A percentile compares a stretch with the other conserved stretches of the same genome.
Evolutionary conservation across 1,140 invertebrate genomes (phyloP).

Genomic region (Zophobas morio): DNA sequence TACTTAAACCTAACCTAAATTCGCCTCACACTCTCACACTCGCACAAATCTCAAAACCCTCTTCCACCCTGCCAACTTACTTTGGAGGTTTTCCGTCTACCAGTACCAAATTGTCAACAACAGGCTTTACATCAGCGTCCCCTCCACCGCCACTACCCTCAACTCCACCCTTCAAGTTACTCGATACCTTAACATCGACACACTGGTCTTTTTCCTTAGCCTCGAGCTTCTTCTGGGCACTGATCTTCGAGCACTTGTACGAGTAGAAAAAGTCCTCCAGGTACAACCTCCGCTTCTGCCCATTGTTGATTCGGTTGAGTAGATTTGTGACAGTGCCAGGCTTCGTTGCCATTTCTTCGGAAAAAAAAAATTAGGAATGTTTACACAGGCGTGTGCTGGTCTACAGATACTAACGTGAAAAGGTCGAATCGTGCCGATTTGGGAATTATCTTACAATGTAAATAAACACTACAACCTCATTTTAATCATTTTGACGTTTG

Average conservation of each 20-base stretch:
- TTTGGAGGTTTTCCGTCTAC: neutral
- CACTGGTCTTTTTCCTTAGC: neutral
- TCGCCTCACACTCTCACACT: no score
- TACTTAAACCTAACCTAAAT: no score
- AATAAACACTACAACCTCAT: slow-evolving; percentile 37
- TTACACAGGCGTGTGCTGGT: no score
- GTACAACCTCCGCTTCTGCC: slow-evolving; percentile 23
- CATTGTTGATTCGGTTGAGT: slow-evolving; percentile 21
- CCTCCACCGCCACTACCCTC: no score
- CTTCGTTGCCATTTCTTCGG: slow-evolving; percentile 20
- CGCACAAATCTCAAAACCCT: no score
- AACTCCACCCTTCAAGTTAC: no score
- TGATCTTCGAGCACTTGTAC: slow-evolving; percentile 13
- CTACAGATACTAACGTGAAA: no score
- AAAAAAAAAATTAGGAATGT: no score
- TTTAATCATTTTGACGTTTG: slow-evolving; percentile 23
- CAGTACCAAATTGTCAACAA: neutral
- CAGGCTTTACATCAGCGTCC: neutral
- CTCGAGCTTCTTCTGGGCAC: neutral
- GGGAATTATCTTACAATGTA: slow-evolving; percentile 12
- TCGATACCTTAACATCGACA: neutral
- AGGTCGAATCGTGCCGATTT: neutral
- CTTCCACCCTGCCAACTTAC: neutral
- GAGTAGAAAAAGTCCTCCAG: slow-evolving; percentile 22
- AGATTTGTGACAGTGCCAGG: slow-evolving; percentile 5